Conservation (phyloP, 1,140 invertebrate species). For the Drosophila watanabei region DNA sequence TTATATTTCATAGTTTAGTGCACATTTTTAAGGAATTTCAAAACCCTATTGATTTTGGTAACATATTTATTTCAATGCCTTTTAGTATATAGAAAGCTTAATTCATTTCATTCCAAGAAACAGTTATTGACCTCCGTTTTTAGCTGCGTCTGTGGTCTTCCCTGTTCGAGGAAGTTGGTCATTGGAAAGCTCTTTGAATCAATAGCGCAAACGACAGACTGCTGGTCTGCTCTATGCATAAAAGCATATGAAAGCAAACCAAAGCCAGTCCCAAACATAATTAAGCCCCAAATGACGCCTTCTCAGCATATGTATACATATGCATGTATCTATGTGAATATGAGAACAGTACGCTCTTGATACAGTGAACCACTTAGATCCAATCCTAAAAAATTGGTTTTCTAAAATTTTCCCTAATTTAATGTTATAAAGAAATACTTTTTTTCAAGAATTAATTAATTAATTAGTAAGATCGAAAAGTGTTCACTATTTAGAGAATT, state of each 20-base stretch:
- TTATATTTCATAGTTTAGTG: too few relatives aligned
- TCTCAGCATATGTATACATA: not conserved
- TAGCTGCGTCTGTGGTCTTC: not conserved
- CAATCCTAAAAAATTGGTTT: too few relatives aligned
- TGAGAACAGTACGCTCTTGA: not conserved
- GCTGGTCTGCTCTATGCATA: constrained; percentile 18
- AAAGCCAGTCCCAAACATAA: constrained; percentile 34
- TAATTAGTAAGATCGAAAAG: too few relatives aligned
- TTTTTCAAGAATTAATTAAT: too few relatives aligned
- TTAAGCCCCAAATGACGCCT: constrained; percentile 42
- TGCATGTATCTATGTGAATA: not conserved
- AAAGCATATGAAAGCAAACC: not conserved
- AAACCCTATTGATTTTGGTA: not conserved
- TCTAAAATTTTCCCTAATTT: too few relatives aligned
- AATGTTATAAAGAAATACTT: not conserved
- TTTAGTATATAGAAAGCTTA: not conserved
- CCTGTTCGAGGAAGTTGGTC: constrained; percentile 4
- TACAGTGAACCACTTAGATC: not conserved
- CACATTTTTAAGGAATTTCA: too few relatives aligned
- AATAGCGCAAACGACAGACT: constrained; percentile 51
- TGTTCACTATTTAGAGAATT: not conserved
- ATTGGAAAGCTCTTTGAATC: constrained; percentile 58
- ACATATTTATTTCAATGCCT: not conserved
- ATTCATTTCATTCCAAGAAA: not conserved
- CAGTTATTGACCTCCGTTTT: too few relatives aligned